These are phyloP conservation scores for Vandiemenella viatica DNA, from an alignment of 2,888 invertebrate species.

Conservation along the genomic window DNA sequence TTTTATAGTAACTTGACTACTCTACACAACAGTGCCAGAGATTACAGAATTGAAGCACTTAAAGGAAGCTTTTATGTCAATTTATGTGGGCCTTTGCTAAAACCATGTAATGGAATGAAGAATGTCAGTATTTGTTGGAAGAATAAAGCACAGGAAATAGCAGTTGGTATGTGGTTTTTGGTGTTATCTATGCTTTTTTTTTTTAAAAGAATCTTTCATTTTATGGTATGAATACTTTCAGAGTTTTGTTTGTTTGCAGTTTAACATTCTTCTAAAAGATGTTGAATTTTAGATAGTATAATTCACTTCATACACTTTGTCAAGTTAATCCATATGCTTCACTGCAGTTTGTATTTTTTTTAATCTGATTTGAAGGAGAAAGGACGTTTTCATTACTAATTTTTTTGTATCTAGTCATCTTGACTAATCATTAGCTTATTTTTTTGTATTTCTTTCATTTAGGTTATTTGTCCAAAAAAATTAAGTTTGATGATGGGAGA, in stretches of 20 bases:
- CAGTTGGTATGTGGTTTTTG: not conserved
- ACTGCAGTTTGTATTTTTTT: too few species aligned
- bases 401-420: not conserved
- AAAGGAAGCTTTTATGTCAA: not conserved
- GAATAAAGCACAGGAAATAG: not conserved
- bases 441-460: too few species aligned
- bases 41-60: too few species aligned
- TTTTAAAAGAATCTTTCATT: not conserved
- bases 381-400: not conserved
- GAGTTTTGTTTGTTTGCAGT: not conserved
- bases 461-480: not conserved
- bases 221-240: not conserved
- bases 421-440: not conserved
- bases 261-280: too few species aligned
- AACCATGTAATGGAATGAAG: not conserved
- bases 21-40: too few species aligned
- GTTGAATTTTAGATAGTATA: too few species aligned
- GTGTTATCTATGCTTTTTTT: too few species aligned
- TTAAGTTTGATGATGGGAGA: not conserved
- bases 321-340: too few species aligned
- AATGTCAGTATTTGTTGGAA: not conserved
- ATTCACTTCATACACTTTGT: too few species aligned
- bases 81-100: not conserved
- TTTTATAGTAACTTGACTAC: too few species aligned
- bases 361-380: too few species aligned